Evolutionary conservation across 1,140 invertebrate species (phyloP).

Genomic region (Panagrolaimus sp.): DNA sequence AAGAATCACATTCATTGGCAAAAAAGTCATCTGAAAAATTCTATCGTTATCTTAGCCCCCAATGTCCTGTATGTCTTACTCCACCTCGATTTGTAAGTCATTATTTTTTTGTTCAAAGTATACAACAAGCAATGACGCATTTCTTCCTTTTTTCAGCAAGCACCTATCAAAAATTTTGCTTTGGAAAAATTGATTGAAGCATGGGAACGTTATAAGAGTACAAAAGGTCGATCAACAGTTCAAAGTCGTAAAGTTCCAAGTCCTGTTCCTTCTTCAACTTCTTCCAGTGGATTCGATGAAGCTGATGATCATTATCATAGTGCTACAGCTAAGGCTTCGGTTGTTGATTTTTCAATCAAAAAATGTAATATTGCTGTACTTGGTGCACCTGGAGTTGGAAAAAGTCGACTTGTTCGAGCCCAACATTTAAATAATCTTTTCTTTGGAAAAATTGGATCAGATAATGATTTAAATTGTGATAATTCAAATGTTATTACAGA

Average conservation of each 20-base stretch:
- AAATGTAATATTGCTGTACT: constrained; percentile 17
- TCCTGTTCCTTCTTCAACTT: constrained; percentile 8
- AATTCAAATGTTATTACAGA: constrained; percentile 2
- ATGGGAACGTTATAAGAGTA: neutral
- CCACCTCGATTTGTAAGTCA: neutral
- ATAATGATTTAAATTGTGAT: neutral
- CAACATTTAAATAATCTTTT: constrained; percentile 20
- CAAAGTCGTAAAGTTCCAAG: neutral
- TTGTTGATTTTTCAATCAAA: neutral
- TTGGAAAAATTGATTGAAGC: neutral
- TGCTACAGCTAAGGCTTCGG: too few species aligned
- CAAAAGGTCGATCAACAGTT: neutral
- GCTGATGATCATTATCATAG: neutral
- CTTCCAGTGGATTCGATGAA: constrained; percentile 17
- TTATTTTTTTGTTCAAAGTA: neutral
- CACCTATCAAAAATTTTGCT: constrained; percentile 14
- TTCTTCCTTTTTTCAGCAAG: neutral
- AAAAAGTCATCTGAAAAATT: too few species aligned
- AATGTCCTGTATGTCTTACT: neutral
- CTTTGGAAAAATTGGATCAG: neutral
- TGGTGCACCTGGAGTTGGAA: constrained; percentile 10
- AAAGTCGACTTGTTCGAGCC: constrained; percentile 12
- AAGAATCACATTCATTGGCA: too few species aligned
- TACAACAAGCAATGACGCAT: neutral
- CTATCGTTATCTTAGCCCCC: neutral